Percentiles rank a stretch among this genome's conserved stretches.
phyloP scores from a whole-genome alignment of 2,888 invertebrate genomes.

The Serripes groenlandicus region DNA sequence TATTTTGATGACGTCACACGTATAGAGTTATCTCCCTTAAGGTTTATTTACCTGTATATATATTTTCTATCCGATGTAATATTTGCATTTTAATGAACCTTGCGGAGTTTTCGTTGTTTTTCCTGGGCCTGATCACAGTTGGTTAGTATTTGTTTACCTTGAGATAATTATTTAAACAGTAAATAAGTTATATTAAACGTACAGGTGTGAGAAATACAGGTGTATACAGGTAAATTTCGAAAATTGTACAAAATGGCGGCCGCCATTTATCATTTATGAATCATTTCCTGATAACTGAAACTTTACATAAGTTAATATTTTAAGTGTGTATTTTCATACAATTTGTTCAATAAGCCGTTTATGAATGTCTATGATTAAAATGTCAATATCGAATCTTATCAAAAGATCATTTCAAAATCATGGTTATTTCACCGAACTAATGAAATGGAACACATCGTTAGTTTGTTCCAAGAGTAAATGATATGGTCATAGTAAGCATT shows the following conservation, averaged over 20 bases:
- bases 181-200: background rate
- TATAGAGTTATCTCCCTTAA: conserved; percentile 30
- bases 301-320: background rate
- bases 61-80: conserved; percentile 15
- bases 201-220: conserved; percentile 12
- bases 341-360: too few species aligned
- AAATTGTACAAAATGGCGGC: conserved; percentile 4
- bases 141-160: conserved; percentile 38
- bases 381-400: too few species aligned
- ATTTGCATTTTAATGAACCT: conserved; percentile 43
- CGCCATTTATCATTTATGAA: background rate
- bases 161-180: background rate
- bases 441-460: too few species aligned
- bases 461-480: too few species aligned
- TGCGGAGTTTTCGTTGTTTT: conserved; percentile 30
- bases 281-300: conserved; percentile 20
- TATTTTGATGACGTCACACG: background rate
- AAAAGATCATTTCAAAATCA: too few species aligned
- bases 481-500: too few species aligned
- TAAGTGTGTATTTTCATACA: background rate
- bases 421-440: too few species aligned
- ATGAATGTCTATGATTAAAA: too few species aligned
- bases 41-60: conserved; percentile 47
- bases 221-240: conserved; percentile 25
- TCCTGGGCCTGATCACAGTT: conserved; percentile 56